Evolutionary conservation across 2,888 invertebrate genomes (phyloP).

Genomic region (Troides helena): DNA sequence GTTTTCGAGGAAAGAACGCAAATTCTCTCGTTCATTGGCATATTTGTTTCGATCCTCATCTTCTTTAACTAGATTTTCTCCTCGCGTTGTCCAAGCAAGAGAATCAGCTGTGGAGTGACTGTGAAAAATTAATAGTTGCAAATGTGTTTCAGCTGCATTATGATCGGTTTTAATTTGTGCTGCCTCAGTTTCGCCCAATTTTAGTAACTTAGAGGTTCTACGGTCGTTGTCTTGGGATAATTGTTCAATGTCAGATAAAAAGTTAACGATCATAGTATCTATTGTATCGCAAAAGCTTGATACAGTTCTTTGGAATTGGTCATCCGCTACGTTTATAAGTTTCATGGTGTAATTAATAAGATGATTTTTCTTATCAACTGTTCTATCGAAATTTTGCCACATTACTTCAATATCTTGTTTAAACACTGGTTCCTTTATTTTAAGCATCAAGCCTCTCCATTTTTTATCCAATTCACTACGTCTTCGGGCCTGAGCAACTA

Average conservation of each 20-base stretch:
- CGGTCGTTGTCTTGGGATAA: slow-evolving; percentile 55
- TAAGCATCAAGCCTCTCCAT: slow-evolving; percentile 64
- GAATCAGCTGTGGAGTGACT: slow-evolving; percentile 59
- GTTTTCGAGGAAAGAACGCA: slow-evolving; percentile 64
- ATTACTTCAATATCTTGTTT: slow-evolving; percentile 64
- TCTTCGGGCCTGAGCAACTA: slow-evolving; percentile 52
- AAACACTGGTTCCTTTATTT: slow-evolving; percentile 68
- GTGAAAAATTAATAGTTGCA: slow-evolving; percentile 64
- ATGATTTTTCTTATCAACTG: slow-evolving; percentile 80
- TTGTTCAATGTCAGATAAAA: slow-evolving; percentile 57
- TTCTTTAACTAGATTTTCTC: slow-evolving; percentile 67
- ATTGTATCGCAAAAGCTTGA: slow-evolving; percentile 82
- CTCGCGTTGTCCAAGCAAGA: slow-evolving; percentile 62
- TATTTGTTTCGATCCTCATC: slow-evolving; percentile 65
- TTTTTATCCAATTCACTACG: slow-evolving; percentile 57
- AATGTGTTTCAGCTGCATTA: slow-evolving; percentile 63
- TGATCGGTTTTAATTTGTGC: slow-evolving; percentile 52
- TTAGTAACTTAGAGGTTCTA: slow-evolving; percentile 50
- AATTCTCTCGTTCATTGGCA: slow-evolving; percentile 55
- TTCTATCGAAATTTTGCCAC: slow-evolving; percentile 76
- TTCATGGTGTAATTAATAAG: slow-evolving; percentile 77
- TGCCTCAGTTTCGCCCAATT: slow-evolving; percentile 50
- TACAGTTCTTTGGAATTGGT: slow-evolving; percentile 82
- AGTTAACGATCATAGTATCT: slow-evolving; percentile 79
- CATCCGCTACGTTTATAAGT: slow-evolving; percentile 81